Evolutionary conservation across 2,888 invertebrate species (phyloP).

Genomic region (Congeria kusceri): DNA sequence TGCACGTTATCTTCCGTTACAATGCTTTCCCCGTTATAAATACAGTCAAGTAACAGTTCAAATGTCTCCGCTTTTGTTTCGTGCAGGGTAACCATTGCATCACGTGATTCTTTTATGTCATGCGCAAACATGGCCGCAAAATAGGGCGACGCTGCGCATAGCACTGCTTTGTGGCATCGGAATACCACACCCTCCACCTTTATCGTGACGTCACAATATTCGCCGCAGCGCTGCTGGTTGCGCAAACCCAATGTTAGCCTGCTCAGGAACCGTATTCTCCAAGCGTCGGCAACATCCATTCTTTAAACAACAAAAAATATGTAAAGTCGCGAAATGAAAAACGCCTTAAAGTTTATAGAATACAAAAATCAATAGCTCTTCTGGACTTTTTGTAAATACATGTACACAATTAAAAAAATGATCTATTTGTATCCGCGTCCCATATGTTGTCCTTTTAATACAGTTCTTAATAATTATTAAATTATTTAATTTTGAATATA

Average conservation of each 20-base stretch:
- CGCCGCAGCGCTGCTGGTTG: constrained; percentile 20
- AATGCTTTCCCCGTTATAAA: constrained; percentile 92
- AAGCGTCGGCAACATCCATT: background rate
- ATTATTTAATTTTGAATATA: too few relatives aligned
- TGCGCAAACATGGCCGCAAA: constrained; percentile 71
- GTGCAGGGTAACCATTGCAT: constrained; percentile 56
- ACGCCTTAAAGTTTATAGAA: background rate
- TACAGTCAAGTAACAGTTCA: constrained; percentile 92
- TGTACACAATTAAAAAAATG: too few relatives aligned
- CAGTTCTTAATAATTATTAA: too few relatives aligned
- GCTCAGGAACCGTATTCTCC: constrained; percentile 12
- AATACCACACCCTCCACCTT: constrained; percentile 61
- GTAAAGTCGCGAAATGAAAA: background rate
- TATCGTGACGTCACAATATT: constrained; percentile 68
- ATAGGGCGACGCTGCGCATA: constrained; percentile 69
- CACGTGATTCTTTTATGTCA: constrained; percentile 64
- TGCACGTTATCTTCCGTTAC: constrained; percentile 92
- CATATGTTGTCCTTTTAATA: too few relatives aligned
- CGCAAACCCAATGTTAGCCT: constrained; percentile 4
- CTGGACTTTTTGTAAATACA: too few relatives aligned
- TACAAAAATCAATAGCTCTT: too few relatives aligned
- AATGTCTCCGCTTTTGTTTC: constrained; percentile 90
- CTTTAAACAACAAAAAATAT: too few relatives aligned
- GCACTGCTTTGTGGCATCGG: constrained; percentile 67
- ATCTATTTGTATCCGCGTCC: too few relatives aligned